Percentiles rank a stretch among this genome's conserved stretches.
phyloP scores from a whole-genome alignment of 2,888 invertebrate species.

The Folsomia manolachei region DNA sequence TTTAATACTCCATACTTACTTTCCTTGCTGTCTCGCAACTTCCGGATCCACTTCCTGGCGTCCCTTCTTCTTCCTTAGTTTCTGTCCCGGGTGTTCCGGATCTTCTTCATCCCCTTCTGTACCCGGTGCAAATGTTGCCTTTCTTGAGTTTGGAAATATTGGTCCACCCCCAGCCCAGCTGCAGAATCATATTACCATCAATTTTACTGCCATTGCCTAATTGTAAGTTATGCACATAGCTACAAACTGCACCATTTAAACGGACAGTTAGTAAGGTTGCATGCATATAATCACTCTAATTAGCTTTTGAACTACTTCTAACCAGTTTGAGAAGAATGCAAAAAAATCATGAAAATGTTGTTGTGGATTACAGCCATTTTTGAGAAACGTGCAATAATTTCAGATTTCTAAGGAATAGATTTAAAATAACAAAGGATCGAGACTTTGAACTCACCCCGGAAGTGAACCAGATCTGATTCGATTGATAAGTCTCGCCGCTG shows the following conservation, averaged over 20 bases:
- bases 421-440: neutral
- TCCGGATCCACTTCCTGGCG: conserved; percentile 30
- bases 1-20: conserved; percentile 23
- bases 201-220: too few species aligned
- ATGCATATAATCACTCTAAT: too few species aligned
- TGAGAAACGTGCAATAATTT: too few species aligned
- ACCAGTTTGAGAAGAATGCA: too few species aligned
- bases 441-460: conserved; percentile 25
- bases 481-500: conserved; percentile 35
- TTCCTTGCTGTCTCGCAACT: conserved; percentile 37
- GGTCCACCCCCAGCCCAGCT: conserved; percentile 39
- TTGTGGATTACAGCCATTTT: too few species aligned
- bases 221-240: too few species aligned
- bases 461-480: conserved; percentile 39
- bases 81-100: neutral
- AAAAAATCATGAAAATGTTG: too few species aligned
- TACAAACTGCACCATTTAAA: too few species aligned
- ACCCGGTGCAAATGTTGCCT: conserved; percentile 25
- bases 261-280: too few species aligned
- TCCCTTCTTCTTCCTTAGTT: conserved; percentile 8
- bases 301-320: too few species aligned
- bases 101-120: conserved; percentile 18
- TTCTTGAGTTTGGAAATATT: conserved; percentile 27
- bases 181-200: neutral
- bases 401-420: too few species aligned